A percentile compares a stretch with the other conserved stretches of the same genome.
These are phyloP conservation scores for Hypocryptadius cinnamomeus DNA, from an alignment of 2,113 vertebrate species.

Conservation along the genomic window DNA sequence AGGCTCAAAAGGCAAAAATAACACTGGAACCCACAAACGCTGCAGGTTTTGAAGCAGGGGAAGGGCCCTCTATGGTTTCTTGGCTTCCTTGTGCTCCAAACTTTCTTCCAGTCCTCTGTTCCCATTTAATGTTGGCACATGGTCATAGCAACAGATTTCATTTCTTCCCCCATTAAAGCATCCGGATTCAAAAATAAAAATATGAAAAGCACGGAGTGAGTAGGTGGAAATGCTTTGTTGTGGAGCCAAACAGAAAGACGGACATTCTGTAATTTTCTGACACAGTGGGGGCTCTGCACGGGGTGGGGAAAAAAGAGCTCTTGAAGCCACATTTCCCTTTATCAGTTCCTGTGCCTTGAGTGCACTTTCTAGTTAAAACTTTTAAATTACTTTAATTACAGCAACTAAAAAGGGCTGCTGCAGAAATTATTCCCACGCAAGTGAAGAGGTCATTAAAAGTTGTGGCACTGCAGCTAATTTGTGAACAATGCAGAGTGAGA, in stretches of 20 bases:
- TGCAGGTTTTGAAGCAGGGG: neutral
- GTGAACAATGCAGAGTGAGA: neutral
- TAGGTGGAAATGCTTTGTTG: constrained; percentile 55
- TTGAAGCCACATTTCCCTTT: constrained; percentile 18
- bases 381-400: constrained; percentile 53
- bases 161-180: neutral
- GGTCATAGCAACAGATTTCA: neutral
- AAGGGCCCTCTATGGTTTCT: neutral
- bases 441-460: constrained; percentile 27
- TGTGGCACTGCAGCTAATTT: neutral
- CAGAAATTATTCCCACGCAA: neutral
- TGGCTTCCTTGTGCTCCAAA: neutral
- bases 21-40: neutral
- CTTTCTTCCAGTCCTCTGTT: neutral
- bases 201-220: neutral
- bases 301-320: neutral
- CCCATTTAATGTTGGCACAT: neutral
- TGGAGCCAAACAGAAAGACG: constrained; percentile 35
- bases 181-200: constrained; percentile 31
- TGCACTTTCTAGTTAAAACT: constrained; percentile 54
- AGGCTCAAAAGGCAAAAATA: neutral
- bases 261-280: constrained; percentile 55
- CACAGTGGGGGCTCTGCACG: constrained; percentile 31
- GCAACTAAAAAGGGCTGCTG: neutral
- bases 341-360: constrained; percentile 22